These are phyloP conservation scores for Brenthis daphne DNA, from an alignment of 2,888 invertebrate species.

Conservation along the genomic window DNA sequence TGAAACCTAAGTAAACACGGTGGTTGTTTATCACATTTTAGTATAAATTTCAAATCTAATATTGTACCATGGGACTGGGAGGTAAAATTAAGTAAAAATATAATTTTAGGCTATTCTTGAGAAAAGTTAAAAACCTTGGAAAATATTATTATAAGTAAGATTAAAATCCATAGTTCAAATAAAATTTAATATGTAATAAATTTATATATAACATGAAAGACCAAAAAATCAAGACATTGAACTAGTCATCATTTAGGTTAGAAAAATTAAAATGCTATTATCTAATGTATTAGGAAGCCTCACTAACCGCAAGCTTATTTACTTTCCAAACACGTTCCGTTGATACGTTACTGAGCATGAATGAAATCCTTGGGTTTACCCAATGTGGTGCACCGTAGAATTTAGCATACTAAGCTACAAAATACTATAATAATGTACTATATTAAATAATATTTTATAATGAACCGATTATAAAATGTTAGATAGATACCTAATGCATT, in stretches of 20 bases:
- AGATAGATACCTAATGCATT: slow-evolving; percentile 19
- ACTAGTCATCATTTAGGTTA: neutral
- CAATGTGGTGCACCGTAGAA: slow-evolving; percentile 44
- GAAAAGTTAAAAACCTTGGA: too few relatives aligned
- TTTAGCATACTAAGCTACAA: slow-evolving; percentile 20
- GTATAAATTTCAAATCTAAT: too few relatives aligned
- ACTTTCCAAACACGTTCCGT: slow-evolving; percentile 54
- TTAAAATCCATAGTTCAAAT: too few relatives aligned
- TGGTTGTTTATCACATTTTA: too few relatives aligned
- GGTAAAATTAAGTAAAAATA: too few relatives aligned
- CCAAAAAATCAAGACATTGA: too few relatives aligned
- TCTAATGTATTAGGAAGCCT: slow-evolving; percentile 33
- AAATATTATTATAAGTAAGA: too few relatives aligned
- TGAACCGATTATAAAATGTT: neutral
- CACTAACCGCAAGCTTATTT: slow-evolving; percentile 58
- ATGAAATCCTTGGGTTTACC: slow-evolving; percentile 69
- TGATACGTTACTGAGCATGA: slow-evolving; percentile 55
- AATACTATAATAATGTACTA: neutral
- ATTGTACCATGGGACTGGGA: too few relatives aligned
- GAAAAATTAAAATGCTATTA: neutral
- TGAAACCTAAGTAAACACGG: too few relatives aligned
- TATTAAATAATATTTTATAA: neutral
- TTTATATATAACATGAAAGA: too few relatives aligned
- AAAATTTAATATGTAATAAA: too few relatives aligned
- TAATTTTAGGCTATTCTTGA: too few relatives aligned